Percentiles rank a stretch among this genome's conserved stretches.
phyloP scores from a whole-genome alignment of 2,113 vertebrate genomes.

The Mustelus asterias region DNA sequence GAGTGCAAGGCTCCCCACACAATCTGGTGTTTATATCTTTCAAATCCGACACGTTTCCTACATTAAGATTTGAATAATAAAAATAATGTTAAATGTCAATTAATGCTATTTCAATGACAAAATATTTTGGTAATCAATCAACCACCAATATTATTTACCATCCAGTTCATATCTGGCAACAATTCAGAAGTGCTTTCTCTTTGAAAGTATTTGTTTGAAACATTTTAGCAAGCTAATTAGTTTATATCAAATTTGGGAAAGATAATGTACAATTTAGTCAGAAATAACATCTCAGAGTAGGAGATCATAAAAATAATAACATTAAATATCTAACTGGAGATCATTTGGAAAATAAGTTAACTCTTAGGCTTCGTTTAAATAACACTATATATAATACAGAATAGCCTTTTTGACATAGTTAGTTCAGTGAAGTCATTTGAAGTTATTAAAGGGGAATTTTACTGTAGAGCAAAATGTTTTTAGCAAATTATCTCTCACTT shows the following conservation, averaged over 20 bases:
- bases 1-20: neutral
- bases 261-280: neutral
- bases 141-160: neutral
- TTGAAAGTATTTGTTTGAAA: neutral
- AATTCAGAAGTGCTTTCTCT: neutral
- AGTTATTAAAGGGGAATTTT: neutral
- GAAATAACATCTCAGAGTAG: too few species aligned
- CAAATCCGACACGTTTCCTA: neutral
- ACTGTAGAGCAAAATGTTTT: neutral
- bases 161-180: neutral
- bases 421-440: neutral
- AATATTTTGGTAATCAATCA: neutral
- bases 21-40: neutral
- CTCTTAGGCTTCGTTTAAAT: neutral
- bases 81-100: too few species aligned
- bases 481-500: neutral
- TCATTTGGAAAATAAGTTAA: neutral
- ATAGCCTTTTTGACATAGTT: neutral
- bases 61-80: neutral
- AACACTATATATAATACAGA: neutral
- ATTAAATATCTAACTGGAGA: neutral
- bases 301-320: neutral
- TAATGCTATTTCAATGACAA: neutral
- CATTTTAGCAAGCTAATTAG: neutral
- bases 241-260: neutral